Conservation (phyloP, 2,797 vertebrate species). For the Gastrophryne carolinensis region DNA sequence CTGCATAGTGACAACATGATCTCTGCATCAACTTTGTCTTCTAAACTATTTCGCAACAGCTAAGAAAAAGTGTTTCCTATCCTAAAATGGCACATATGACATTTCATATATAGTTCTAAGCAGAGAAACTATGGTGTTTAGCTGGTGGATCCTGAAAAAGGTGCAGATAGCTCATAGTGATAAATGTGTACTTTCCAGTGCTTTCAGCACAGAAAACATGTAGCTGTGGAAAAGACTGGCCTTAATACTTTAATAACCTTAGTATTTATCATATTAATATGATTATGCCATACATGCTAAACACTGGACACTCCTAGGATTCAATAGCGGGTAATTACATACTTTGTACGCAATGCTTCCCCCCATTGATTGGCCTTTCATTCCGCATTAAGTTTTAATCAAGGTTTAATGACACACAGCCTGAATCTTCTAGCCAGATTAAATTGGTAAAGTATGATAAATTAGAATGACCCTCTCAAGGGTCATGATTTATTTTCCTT, state of each 20-base stretch:
- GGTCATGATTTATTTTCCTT: slow-evolving; percentile 37
- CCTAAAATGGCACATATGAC: not conserved
- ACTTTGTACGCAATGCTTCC: slow-evolving; percentile 10
- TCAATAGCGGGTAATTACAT: slow-evolving; percentile 17
- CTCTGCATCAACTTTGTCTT: not conserved
- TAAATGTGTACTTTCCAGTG: no score
- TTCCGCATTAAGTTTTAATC: slow-evolving; percentile 49
- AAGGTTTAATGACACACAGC: slow-evolving; percentile 44
- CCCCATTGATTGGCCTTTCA: slow-evolving; percentile 40
- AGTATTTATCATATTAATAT: not conserved
- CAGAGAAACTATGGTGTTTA: no score
- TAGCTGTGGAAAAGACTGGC: no score
- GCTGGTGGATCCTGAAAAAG: no score
- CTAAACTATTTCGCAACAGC: not conserved
- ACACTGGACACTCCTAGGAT: slow-evolving; percentile 8
- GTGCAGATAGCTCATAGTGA: no score
- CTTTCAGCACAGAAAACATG: no score
- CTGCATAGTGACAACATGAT: slow-evolving; percentile 13
- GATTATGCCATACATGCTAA: not conserved
- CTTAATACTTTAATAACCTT: no score
- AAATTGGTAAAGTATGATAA: slow-evolving; percentile 50
- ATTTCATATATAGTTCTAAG: no score
- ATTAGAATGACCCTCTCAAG: slow-evolving; percentile 34
- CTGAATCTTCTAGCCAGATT: slow-evolving; percentile 42
- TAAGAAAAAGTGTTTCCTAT: slow-evolving; percentile 6